Evolutionary conservation across 2,113 vertebrate species (phyloP), one percentile per base, ranked within the genome.

Genomic region (Ahaetulla prasina): DNA sequence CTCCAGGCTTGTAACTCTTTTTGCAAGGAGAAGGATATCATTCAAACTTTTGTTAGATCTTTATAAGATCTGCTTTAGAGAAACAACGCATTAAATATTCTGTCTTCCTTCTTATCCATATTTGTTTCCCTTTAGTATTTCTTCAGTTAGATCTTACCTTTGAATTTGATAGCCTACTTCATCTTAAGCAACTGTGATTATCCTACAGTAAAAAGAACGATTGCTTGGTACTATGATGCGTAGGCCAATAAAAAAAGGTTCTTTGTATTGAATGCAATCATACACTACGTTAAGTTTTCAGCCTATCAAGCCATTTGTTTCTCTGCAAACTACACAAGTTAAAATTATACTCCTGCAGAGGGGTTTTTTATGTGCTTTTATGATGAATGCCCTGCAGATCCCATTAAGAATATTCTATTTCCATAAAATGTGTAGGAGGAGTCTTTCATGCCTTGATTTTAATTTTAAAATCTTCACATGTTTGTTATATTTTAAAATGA

Each of bases 161-260:
- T 95, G 93, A 94, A 96, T 95, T 93, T 95, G 90, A 89, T 57
- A 96, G 60, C n/a, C 20, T 39, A 92, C 96, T 95, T 95, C 94
- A 95, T 95, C 94, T 95, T 94, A 91, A 60, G 85, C 93, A 95
- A 74, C 57, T 89, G 9, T 87, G 95, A 96, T 95, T 96, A 68
- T 90, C 74, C 92, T 95, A 90, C 50, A 80, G 92, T 45, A 63
- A 94, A 95, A 95, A 92, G 84, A 95, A 86, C 74, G 93, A 95
- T 94, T 91, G 80, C 85, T 47, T 93, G 45, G 39, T 80, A 35
- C 89, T 52, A 74, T 39, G 88, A 93, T 88, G 50, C 2, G 0
- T 55, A 94, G 85, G 84, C 53, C 50, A 95, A 90, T 88, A 92
- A 95, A 92, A 53, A 80, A 94, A 94, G 27, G 2, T 63, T 95